phyloP scores from a whole-genome alignment of 2,113 vertebrate species.

The Anarrhichthys ocellatus region DNA sequence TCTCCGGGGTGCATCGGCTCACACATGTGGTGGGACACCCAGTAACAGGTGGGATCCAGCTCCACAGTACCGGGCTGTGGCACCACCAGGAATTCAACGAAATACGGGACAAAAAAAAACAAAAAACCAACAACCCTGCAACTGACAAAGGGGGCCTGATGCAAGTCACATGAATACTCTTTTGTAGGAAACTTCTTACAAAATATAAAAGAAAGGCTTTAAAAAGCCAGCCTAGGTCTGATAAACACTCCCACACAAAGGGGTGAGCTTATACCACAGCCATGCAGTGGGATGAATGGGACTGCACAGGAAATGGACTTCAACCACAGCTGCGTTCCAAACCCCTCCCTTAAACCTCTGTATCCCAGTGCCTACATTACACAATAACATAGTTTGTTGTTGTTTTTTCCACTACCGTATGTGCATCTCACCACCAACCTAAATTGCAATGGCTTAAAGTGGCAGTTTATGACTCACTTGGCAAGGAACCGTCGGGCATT shows the following conservation, averaged over 20 bases:
- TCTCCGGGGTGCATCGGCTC: background rate
- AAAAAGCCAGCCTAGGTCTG: background rate
- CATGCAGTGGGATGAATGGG: constrained; percentile 67
- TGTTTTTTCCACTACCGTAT: constrained; percentile 32
- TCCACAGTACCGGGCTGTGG: background rate
- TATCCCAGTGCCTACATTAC: constrained; percentile 55
- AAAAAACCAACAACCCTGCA: background rate
- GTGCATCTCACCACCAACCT: constrained; percentile 25
- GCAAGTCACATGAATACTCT: background rate
- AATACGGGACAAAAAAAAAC: background rate
- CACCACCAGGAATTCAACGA: background rate
- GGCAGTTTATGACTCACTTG: constrained; percentile 59
- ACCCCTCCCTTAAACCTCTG: constrained; percentile 52
- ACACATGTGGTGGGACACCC: constrained; percentile 22
- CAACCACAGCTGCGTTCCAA: constrained; percentile 58
- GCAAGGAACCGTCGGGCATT: background rate
- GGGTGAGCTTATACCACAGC: constrained; percentile 57
- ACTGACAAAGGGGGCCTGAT: background rate
- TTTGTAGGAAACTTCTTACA: constrained; percentile 19
- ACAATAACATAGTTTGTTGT: constrained; percentile 60
- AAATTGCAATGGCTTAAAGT: constrained; percentile 40
- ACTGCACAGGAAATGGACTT: constrained; percentile 64
- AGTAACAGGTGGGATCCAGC: constrained; percentile 46
- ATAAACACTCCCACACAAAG: constrained; percentile 65
- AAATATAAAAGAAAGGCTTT: constrained; percentile 18